Percentiles rank a stretch among this genome's conserved stretches.
These are phyloP conservation scores for Apodemia mormo DNA, from an alignment of 2,888 invertebrate genomes.

Conservation along the genomic window DNA sequence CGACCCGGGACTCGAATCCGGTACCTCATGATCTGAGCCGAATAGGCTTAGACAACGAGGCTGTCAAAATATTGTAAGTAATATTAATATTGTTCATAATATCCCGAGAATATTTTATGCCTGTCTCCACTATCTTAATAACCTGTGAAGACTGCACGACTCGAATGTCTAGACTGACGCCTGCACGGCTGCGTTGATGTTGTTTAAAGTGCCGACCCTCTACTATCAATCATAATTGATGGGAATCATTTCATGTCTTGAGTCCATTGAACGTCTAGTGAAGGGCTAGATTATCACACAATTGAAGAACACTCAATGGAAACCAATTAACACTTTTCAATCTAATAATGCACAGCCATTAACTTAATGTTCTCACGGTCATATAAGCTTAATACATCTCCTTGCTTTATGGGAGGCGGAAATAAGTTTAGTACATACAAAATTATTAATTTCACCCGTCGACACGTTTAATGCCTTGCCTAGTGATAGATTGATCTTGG, in stretches of 20 bases:
- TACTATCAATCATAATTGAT: slow-evolving; percentile 32
- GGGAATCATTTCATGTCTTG: slow-evolving; percentile 27
- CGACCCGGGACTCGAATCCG: no score
- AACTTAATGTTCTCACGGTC: slow-evolving; percentile 30
- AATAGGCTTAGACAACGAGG: no score
- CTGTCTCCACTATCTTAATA: slow-evolving; percentile 46
- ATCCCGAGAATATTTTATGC: background rate
- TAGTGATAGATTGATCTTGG: slow-evolving; percentile 26
- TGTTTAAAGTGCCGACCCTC: slow-evolving; percentile 55
- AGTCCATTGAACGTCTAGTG: slow-evolving; percentile 29
- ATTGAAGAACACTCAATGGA: slow-evolving; percentile 29
- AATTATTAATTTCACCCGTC: slow-evolving; percentile 36
- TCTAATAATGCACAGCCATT: slow-evolving; percentile 19
- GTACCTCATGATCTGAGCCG: no score
- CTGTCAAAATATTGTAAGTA: no score
- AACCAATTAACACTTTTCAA: slow-evolving; percentile 24
- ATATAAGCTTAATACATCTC: slow-evolving; percentile 23
- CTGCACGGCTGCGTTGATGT: slow-evolving; percentile 48
- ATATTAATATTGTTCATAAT: background rate
- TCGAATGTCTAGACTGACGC: slow-evolving; percentile 29
- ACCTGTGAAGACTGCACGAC: slow-evolving; percentile 41
- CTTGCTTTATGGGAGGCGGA: slow-evolving; percentile 32
- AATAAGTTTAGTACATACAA: slow-evolving; percentile 34
- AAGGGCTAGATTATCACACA: slow-evolving; percentile 20
- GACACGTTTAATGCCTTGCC: slow-evolving; percentile 10